These are phyloP conservation scores for Prunella fulvescens DNA, from an alignment of 2,113 vertebrate species.

Conservation along the genomic window DNA sequence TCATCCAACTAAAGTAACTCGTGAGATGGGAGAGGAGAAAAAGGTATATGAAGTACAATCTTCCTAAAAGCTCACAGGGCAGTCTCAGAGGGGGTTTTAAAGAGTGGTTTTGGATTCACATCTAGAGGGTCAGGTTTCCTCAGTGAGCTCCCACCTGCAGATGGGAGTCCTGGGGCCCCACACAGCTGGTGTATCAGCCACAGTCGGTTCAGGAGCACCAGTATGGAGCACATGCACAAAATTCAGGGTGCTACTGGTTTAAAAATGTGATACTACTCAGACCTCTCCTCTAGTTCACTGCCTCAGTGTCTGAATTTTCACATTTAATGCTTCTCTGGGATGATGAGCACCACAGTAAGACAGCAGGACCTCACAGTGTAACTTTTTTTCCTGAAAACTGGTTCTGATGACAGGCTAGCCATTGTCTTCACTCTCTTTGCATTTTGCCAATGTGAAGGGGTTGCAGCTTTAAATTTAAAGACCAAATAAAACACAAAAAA, in stretches of 20 bases:
- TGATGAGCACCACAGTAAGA: not conserved
- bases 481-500: not conserved
- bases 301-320: not conserved
- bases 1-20: conserved; percentile 26
- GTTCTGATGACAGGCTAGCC: not conserved
- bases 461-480: not conserved
- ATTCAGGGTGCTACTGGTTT: not conserved
- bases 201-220: not conserved
- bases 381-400: not conserved
- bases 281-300: not conserved
- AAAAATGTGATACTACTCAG: not conserved
- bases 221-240: not conserved
- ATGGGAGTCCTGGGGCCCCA: not conserved
- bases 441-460: not conserved
- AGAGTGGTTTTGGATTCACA: not conserved
- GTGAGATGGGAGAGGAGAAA: not conserved
- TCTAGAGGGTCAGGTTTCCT: not conserved
- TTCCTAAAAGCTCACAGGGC: not conserved
- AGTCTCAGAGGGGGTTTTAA: not conserved
- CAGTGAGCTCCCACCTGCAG: not conserved
- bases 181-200: not conserved
- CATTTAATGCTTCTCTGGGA: not conserved
- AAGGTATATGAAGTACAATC: not conserved
- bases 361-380: not conserved
- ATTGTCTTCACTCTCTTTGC: not conserved